Evolutionary conservation across 2,797 vertebrate genomes (phyloP), one percentile per base, ranked within the genome.

Genomic region (Sebastes goodei): DNA sequence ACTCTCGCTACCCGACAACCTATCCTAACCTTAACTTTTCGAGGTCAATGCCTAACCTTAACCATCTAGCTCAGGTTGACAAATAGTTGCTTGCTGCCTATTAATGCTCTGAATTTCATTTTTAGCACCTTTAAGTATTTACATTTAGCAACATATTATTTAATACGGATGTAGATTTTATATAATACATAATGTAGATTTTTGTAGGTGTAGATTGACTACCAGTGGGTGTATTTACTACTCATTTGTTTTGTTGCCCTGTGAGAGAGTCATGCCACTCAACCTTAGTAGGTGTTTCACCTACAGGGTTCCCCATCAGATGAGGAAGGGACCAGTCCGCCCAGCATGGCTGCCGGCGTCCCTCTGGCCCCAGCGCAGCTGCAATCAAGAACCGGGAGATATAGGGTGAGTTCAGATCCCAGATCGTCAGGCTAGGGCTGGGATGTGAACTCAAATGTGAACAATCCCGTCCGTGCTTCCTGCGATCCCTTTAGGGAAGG

Each of bases 351-450:
- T 78, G 85, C 86, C 77, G 25, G 75, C 61, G 25, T 70, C 76
- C 79, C 86, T 78, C 75, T 88, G 89, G 87, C 86, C 85, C 83
- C 92, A 80, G 82, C 82, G 30, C 91, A 90, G 89, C 93, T 94
- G 77, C 92, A 91, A 91, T 91, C 92, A 94, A 92, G 88, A 86
- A 89, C 72, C 87, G 80, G 87, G 87, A 91, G 85, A 67, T 87
- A 86, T 86, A 90, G 89, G 90, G 89, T 90, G 92, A 94, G 91
- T 93, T 92, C 94, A 94, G 92, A 92, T 94, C 91, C 91, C 92
- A 94, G 91, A 91, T 89, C 81, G 65, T 83, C 81, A 85, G 84
- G 74, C 88, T 78, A 89, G 92, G 87, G 89, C 89, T 91, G 90
- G 90, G 90, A 94, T 91, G 86, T 93, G 92, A 94, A 93, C 93